These are phyloP conservation scores for Muscidifurax raptorellus DNA, from an alignment of 1,140 invertebrate genomes.

Conservation along the genomic window DNA sequence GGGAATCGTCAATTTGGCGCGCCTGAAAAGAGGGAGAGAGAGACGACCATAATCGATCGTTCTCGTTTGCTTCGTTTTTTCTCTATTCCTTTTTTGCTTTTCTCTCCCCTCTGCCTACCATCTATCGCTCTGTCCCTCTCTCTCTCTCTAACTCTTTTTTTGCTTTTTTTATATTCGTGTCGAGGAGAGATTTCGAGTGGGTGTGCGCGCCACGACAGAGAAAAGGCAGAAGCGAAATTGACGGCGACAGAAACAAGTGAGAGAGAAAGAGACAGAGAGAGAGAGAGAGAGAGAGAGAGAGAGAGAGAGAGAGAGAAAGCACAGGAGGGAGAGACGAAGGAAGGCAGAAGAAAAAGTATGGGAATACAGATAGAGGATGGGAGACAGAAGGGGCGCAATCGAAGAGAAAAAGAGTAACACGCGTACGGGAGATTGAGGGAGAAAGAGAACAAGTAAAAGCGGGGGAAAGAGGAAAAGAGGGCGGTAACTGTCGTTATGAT, in stretches of 20 bases:
- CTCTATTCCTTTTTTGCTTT: slow-evolving; percentile 19
- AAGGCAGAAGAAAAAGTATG: slow-evolving; percentile 28
- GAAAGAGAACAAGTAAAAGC: slow-evolving; percentile 15
- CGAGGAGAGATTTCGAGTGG: slow-evolving; percentile 44
- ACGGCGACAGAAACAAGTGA: slow-evolving; percentile 1
- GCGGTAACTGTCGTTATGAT: slow-evolving; percentile 34
- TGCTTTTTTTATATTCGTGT: slow-evolving; percentile 39
- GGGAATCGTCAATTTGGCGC: slow-evolving; percentile 20
- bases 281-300: not conserved
- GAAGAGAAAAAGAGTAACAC: slow-evolving; percentile 24
- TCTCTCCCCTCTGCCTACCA: not conserved
- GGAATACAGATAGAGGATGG: slow-evolving; percentile 9
- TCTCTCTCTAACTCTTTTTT: slow-evolving; percentile 11
- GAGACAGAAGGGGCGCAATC: slow-evolving; percentile 37
- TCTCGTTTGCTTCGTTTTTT: slow-evolving; percentile 32
- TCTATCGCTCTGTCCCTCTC: slow-evolving; percentile 8
- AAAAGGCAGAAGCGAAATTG: slow-evolving; percentile 32
- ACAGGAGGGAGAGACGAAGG: not conserved
- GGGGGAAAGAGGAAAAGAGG: slow-evolving; percentile 21
- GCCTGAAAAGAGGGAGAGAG: slow-evolving; percentile 4
- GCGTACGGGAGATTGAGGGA: not conserved
- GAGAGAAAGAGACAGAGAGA: slow-evolving; percentile 9
- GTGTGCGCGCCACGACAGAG: slow-evolving; percentile 5
- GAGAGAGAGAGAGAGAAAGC: not conserved
- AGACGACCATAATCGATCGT: slow-evolving; percentile 36